These are phyloP conservation scores for Ictalurus punctatus DNA, from an alignment of 2,113 vertebrate species.

Conservation along the genomic window DNA sequence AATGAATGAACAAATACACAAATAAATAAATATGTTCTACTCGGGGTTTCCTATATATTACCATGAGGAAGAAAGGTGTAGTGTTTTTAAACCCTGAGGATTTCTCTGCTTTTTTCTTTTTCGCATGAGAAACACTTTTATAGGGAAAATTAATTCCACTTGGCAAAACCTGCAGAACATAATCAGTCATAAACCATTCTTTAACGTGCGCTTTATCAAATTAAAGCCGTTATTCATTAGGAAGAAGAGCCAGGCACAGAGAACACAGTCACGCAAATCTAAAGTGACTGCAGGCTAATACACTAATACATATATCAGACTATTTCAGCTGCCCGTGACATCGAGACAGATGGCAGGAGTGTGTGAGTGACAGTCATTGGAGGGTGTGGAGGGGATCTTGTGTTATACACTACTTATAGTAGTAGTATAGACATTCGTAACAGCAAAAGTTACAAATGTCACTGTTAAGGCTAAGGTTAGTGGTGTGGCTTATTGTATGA, in stretches of 20 bases:
- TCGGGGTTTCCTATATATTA: too few relatives aligned
- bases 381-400: neutral
- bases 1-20: too few relatives aligned
- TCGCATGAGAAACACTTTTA: neutral
- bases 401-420: neutral
- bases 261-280: neutral
- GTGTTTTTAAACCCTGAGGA: too few relatives aligned
- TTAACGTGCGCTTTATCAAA: conserved; percentile 6
- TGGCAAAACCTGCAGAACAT: neutral
- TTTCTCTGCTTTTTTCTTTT: neutral
- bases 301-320: neutral
- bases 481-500: too few relatives aligned
- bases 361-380: neutral
- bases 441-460: too few relatives aligned
- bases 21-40: too few relatives aligned
- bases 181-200: neutral
- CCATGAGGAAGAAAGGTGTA: too few relatives aligned
- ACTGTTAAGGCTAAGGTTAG: too few relatives aligned
- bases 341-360: neutral
- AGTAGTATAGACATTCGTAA: too few relatives aligned
- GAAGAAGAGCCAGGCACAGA: neutral
- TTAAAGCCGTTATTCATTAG: neutral
- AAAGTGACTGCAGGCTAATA: conserved; percentile 17
- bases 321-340: neutral
- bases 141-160: neutral